These are phyloP conservation scores for Carassius carassius DNA, from an alignment of 2,113 vertebrate species.

Conservation along the genomic window DNA sequence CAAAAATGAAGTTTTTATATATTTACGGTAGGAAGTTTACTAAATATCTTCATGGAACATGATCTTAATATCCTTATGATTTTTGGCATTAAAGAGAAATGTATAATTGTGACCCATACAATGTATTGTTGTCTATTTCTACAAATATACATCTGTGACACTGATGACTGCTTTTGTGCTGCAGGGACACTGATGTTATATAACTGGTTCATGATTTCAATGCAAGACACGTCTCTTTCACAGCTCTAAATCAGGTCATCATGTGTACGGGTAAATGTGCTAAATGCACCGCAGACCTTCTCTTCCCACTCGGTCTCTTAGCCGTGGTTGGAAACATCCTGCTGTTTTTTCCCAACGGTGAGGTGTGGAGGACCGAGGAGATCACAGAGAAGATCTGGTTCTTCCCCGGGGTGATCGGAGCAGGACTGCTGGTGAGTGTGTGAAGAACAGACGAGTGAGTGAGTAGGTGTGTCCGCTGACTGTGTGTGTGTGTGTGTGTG, in stretches of 20 bases:
- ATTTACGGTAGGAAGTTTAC: no score
- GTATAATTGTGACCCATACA: no score
- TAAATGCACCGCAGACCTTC: neutral
- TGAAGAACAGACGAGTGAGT: neutral
- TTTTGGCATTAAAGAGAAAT: no score
- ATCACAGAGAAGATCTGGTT: slow-evolving; percentile 74
- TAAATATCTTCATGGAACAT: no score
- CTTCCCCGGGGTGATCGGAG: slow-evolving; percentile 74
- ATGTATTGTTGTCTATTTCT: no score
- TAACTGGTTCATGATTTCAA: neutral
- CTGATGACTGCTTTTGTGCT: no score
- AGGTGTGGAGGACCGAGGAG: slow-evolving; percentile 60
- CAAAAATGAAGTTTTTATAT: no score
- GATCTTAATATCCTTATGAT: no score
- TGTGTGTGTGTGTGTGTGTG: neutral
- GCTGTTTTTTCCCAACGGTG: slow-evolving; percentile 72
- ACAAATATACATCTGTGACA: no score
- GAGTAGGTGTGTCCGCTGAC: neutral
- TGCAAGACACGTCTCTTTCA: neutral
- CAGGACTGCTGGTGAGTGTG: slow-evolving; percentile 73
- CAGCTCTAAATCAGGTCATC: neutral
- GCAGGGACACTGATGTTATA: no score
- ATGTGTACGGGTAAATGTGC: slow-evolving; percentile 18
- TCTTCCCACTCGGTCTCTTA: slow-evolving; percentile 65
- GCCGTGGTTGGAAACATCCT: slow-evolving; percentile 72